Base-by-base conservation (phyloP, 2,113 vertebrate species). In the Argyrosomus japonicus region DNA sequence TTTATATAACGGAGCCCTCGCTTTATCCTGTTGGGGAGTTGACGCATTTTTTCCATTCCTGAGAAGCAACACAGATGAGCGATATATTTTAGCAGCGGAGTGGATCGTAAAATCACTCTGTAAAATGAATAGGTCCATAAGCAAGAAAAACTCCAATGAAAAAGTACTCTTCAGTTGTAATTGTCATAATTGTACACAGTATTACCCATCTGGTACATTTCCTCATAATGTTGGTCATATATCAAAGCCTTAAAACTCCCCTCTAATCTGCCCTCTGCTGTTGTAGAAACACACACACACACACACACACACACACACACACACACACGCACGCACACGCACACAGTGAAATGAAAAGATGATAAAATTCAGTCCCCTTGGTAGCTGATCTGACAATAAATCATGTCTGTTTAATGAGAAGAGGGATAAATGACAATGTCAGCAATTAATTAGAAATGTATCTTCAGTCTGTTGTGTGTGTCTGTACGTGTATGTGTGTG, bases 331-430 rank as follows among this genome's bases (percentile, higher is more conserved):
- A n/a, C n/a, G n/a, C n/a, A 5, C 3, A 11, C 45, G 77, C 51
- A 81, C 62, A 29, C 45, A 54, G 36, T 50, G 2, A 72, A 84
- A 78, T 83, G 86, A 90, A 89, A 74, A 81, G 62, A 89, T 89
- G 87, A 91, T 90, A 29, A 82, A 91, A 90, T 82, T 77, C 36
- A 56, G 61, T 82, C 83, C 71, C 89, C 79, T 76, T 57, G 40
- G 67, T 74, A 36, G 82, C 88, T 88, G 88, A 91, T 92, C 88
- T 90, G 90, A 92, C 87, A 87, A 90, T 95, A 93, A 92, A 94
- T 95, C 93, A 92, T 71, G 83, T 65, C 86, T 86, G 81, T 90
- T 92, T 93, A 95, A 94, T 91, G 89, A 90, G 87, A 65, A 82
- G 83, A 64, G 82, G 87, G 84, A 93, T 92, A 89, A 93, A 93